Conservation (phyloP, 23 tunicate genomes). For the Diplosoma virens region DNA sequence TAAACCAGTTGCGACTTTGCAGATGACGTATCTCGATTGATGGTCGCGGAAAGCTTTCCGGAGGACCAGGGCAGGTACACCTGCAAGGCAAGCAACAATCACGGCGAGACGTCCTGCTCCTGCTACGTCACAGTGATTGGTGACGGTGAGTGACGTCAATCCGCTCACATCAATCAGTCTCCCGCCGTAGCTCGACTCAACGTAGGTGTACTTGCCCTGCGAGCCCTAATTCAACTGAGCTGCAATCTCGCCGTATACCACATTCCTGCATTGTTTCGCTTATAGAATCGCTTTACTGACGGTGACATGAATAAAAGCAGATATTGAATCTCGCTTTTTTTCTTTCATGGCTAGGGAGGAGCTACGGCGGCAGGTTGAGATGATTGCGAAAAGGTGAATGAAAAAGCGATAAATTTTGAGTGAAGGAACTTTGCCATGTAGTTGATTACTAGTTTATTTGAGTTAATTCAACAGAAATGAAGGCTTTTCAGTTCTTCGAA, state of each 20-base stretch:
- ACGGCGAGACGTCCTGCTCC: slow-evolving; percentile 62
- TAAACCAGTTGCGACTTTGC: too few species aligned
- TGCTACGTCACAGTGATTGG: slow-evolving; percentile 77
- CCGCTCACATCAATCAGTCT: not conserved
- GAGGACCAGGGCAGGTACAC: slow-evolving; percentile 87
- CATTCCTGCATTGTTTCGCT: not conserved
- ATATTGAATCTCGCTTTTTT: not conserved
- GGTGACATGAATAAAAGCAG: slow-evolving; percentile 20
- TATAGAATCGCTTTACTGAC: slow-evolving; percentile 9
- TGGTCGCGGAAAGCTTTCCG: slow-evolving; percentile 79
- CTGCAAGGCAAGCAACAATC: slow-evolving; percentile 68
- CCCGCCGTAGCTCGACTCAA: slow-evolving; percentile 27
- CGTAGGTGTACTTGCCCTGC: slow-evolving; percentile 4
- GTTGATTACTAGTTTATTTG: too few species aligned
- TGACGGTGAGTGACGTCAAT: slow-evolving; percentile 64
- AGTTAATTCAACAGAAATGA: too few species aligned
- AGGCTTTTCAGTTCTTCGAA: too few species aligned
- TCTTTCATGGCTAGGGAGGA: not conserved
- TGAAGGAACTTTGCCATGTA: too few species aligned
- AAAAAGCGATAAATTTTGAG: too few species aligned
- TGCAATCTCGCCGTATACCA: not conserved
- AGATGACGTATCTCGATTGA: slow-evolving; percentile 62
- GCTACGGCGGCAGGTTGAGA: slow-evolving; percentile 6
- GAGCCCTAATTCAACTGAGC: not conserved
- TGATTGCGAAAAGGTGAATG: too few species aligned